phyloP scores from a whole-genome alignment of 2,797 vertebrate genomes.

The Darevskia mixta region DNA sequence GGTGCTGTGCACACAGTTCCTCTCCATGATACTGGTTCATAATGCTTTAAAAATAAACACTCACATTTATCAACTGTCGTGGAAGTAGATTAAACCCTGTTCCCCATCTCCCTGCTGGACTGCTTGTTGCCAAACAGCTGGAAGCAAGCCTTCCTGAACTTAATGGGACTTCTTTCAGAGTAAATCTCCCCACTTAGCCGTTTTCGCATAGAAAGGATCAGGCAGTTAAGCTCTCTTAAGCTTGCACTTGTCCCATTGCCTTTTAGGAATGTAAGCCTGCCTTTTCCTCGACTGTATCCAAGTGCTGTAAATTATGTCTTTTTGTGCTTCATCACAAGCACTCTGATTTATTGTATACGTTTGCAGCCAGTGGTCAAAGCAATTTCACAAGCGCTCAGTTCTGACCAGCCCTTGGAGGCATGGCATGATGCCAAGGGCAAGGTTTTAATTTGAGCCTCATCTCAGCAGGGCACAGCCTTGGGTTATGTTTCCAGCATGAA shows the following conservation, averaged over 20 bases:
- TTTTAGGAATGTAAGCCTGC: neutral
- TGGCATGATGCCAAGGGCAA: neutral
- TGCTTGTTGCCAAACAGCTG: neutral
- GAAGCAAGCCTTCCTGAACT: neutral
- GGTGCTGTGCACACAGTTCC: neutral
- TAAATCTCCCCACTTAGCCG: neutral
- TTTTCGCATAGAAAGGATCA: neutral
- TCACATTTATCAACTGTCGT: no score
- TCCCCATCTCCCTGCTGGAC: neutral
- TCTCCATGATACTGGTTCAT: neutral
- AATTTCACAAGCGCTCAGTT: slow-evolving; percentile 6
- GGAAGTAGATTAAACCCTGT: no score
- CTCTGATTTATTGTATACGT: neutral
- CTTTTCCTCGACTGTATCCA: neutral
- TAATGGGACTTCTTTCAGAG: neutral
- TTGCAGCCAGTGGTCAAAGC: neutral
- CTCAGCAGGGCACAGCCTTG: neutral
- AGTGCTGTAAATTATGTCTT: neutral
- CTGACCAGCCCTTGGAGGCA: neutral
- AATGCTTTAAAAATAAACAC: no score
- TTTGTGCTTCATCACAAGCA: neutral
- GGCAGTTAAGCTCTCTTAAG: neutral
- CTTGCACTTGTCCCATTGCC: neutral
- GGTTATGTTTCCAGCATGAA: neutral
- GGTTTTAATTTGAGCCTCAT: neutral